Percentiles rank a stretch among this genome's conserved stretches.
These are phyloP conservation scores for Actinernus sp. DNA, from an alignment of 92 coral and sea anemone species.

Conservation along the genomic window DNA sequence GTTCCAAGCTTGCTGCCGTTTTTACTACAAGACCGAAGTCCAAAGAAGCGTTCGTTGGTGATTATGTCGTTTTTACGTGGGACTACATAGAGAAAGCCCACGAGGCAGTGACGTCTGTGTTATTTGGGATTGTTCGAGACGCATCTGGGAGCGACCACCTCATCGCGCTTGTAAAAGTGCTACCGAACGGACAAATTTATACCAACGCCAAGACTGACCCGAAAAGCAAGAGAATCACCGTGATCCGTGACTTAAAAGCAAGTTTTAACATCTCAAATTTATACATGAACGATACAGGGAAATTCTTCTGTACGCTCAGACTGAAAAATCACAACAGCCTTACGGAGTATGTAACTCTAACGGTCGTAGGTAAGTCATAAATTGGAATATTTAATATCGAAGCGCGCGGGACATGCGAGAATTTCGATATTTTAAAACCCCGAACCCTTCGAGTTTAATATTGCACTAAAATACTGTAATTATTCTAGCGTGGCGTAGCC, in stretches of 20 bases:
- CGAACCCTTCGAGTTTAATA: too few species aligned
- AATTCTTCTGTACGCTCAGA: conserved; percentile 33
- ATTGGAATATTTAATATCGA: neutral
- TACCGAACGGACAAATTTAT: neutral
- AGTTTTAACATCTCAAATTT: conserved; percentile 41
- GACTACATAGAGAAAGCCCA: conserved; percentile 20
- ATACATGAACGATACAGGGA: conserved; percentile 40
- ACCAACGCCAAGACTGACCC: neutral
- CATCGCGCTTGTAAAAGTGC: neutral
- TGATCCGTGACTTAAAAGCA: conserved; percentile 11
- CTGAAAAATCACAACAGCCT: neutral
- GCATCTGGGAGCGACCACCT: neutral
- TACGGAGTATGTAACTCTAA: conserved; percentile 17
- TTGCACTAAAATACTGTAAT: neutral
- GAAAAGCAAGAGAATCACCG: neutral
- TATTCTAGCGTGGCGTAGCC: neutral
- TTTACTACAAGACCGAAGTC: conserved; percentile 60
- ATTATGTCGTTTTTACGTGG: conserved; percentile 59
- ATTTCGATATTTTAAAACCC: neutral
- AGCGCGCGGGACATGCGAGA: neutral
- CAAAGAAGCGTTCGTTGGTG: conserved; percentile 68
- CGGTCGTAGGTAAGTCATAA: conserved; percentile 69
- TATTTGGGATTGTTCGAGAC: conserved; percentile 24
- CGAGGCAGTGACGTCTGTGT: neutral
- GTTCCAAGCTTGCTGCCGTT: neutral